These are phyloP conservation scores for Acleris emargana DNA, from an alignment of 2,888 invertebrate genomes.

Conservation along the genomic window DNA sequence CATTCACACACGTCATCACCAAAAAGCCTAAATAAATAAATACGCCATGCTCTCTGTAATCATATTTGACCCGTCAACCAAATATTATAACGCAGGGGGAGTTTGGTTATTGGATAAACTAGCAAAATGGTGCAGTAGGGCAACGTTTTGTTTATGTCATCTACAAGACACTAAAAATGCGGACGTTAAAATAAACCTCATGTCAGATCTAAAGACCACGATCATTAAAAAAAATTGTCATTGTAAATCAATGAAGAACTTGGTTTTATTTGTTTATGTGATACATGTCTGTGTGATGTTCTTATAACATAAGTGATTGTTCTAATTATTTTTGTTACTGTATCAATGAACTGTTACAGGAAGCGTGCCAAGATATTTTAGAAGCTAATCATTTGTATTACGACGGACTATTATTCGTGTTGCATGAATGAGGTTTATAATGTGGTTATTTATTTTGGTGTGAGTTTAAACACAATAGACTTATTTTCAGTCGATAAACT, in stretches of 20 bases:
- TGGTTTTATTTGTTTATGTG: no score
- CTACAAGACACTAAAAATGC: no score
- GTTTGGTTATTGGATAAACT: no score
- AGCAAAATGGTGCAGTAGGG: no score
- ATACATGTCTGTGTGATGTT: neutral
- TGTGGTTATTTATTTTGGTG: neutral
- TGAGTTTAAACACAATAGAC: neutral
- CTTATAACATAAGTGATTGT: slow-evolving; percentile 11
- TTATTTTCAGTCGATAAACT: neutral
- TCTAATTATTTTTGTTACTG: slow-evolving; percentile 3
- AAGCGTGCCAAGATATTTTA: slow-evolving; percentile 23
- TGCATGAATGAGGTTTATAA: neutral
- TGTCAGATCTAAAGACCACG: no score
- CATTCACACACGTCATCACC: slow-evolving; percentile 22
- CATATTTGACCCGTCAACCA: no score
- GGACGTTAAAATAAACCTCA: no score
- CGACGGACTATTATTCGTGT: neutral
- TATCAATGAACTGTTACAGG: slow-evolving; percentile 14
- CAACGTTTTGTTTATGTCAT: no score
- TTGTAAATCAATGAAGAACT: neutral
- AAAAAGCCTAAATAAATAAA: neutral
- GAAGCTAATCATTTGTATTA: slow-evolving; percentile 1
- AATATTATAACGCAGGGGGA: no score
- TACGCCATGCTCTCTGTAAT: no score
- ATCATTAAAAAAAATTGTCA: neutral